Conservation (phyloP, 30 jellyfish, hydroid and myxozoan species). For the Aurelia sp. region DNA sequence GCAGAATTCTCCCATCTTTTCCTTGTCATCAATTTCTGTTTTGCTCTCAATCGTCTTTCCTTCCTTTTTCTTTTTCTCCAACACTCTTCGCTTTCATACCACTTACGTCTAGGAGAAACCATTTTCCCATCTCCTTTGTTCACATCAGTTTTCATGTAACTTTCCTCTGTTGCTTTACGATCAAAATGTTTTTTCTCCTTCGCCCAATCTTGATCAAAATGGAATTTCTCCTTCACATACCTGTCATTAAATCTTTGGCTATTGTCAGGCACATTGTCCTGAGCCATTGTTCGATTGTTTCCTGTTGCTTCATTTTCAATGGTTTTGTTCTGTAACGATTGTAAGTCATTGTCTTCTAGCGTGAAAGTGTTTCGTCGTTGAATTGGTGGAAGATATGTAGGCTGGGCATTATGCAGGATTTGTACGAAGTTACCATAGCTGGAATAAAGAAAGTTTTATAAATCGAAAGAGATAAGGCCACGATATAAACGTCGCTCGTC, state of each 20-base stretch:
- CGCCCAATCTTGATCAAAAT: neutral
- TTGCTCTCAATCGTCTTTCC: neutral
- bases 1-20: conserved; percentile 39
- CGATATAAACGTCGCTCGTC: too few species aligned
- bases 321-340: neutral
- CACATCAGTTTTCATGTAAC: neutral
- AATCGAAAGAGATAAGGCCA: too few species aligned
- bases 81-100: conserved; percentile 47
- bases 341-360: conserved; percentile 7
- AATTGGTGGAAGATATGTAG: conserved; percentile 52
- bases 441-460: neutral
- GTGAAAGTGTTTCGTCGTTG: conserved; percentile 39
- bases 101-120: conserved; percentile 24
- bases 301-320: neutral
- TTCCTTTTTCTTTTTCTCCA: conserved; percentile 37
- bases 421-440: conserved; percentile 18
- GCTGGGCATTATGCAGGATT: conserved; percentile 42
- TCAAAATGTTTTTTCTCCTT: neutral
- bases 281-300: neutral
- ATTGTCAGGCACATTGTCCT: neutral
- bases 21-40: neutral
- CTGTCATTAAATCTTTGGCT: neutral
- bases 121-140: neutral
- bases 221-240: neutral
- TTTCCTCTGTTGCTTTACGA: neutral